A percentile compares a stretch with the other conserved stretches of the same genome.
Evolutionary conservation across 2,888 invertebrate genomes (phyloP).

Genomic region (Cyclophora albipunctata): DNA sequence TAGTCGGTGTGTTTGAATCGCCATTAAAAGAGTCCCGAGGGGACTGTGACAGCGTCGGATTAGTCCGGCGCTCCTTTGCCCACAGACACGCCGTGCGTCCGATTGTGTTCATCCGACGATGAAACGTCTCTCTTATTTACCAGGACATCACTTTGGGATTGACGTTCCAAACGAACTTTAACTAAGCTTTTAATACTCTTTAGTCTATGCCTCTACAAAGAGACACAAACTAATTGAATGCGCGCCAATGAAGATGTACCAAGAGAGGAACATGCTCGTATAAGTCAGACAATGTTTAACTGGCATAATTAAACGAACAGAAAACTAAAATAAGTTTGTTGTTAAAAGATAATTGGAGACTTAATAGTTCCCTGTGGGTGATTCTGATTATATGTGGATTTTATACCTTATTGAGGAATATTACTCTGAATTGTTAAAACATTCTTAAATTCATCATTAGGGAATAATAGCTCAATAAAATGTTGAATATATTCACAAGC

Average conservation of each 20-base stretch:
- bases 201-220: too few species aligned
- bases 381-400: constrained; percentile 12
- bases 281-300: neutral
- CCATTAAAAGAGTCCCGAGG: constrained; percentile 37
- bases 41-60: constrained; percentile 36
- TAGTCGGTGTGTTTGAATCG: constrained; percentile 55
- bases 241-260: too few species aligned
- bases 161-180: neutral
- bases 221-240: too few species aligned
- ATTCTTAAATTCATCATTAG: constrained; percentile 36
- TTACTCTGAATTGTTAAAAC: constrained; percentile 29
- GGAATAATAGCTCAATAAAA: constrained; percentile 56
- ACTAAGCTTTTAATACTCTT: too few species aligned
- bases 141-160: neutral
- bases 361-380: neutral
- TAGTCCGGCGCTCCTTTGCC: constrained; percentile 26
- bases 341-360: neutral
- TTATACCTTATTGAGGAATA: constrained; percentile 25
- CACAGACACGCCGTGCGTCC: constrained; percentile 14
- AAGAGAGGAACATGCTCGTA: too few species aligned
- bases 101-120: constrained; percentile 18
- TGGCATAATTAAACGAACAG: neutral
- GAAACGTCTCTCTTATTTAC: constrained; percentile 7
- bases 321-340: neutral
- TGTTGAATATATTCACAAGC: constrained; percentile 48